Percentiles rank a stretch among this genome's conserved stretches.
Conservation (phyloP, 2,888 invertebrate species). For the Patella ulyssiponensis region DNA sequence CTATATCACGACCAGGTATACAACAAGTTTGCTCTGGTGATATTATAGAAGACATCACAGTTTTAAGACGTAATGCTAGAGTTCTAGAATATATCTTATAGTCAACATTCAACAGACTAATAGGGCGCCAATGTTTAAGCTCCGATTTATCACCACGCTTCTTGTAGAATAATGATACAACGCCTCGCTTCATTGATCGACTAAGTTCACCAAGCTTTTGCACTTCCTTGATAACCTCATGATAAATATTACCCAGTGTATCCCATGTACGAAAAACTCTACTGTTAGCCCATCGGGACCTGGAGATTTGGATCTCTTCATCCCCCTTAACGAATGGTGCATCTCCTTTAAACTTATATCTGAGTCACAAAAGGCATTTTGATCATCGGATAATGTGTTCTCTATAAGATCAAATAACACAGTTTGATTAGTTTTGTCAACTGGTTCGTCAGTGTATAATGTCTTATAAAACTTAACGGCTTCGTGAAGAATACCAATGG, state of each 20-base stretch:
- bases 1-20: constrained; percentile 40
- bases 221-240: constrained; percentile 25
- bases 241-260: constrained; percentile 28
- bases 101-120: constrained; percentile 44
- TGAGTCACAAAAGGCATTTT: not conserved
- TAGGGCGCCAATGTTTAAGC: constrained; percentile 45
- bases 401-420: not conserved
- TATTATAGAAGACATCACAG: constrained; percentile 35
- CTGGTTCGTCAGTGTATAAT: not conserved
- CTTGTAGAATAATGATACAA: constrained; percentile 41
- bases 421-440: not conserved
- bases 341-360: constrained; percentile 14
- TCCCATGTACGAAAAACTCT: constrained; percentile 36
- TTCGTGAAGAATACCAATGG: not conserved
- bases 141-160: constrained; percentile 29
- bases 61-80: constrained; percentile 34
- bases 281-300: constrained; percentile 41
- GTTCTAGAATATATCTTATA: constrained; percentile 44
- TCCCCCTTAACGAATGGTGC: constrained; percentile 21
- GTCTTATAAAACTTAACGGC: not conserved
- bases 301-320: constrained; percentile 37
- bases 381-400: not conserved
- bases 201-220: constrained; percentile 27
- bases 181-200: constrained; percentile 22
- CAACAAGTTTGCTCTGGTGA: constrained; percentile 44